Evolutionary conservation across 1,140 invertebrate genomes (phyloP).

Genomic region (Drosophila leontia): DNA sequence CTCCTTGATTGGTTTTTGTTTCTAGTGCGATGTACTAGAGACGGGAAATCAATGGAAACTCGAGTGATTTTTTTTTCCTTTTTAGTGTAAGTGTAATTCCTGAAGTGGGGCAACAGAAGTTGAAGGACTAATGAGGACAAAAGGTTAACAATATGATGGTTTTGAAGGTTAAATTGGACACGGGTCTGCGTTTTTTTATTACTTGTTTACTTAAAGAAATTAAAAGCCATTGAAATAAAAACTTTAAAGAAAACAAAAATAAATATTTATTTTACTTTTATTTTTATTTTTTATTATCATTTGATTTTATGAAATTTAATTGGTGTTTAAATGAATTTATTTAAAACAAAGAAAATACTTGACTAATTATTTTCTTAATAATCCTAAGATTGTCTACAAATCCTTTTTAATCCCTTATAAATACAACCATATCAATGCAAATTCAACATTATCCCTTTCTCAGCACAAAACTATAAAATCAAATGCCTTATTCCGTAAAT

Average conservation of each 20-base stretch:
- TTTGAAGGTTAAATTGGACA: constrained; percentile 1
- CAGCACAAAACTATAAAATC: constrained; percentile 12
- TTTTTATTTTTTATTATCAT: too few relatives aligned
- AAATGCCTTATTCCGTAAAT: background rate
- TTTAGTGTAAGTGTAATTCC: constrained; percentile 25
- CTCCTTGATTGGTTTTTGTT: constrained; percentile 56
- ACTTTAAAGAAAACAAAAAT: too few relatives aligned
- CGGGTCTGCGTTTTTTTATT: background rate
- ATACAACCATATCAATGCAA: background rate
- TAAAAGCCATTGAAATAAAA: background rate
- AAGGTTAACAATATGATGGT: constrained; percentile 4
- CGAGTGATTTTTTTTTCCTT: constrained; percentile 15
- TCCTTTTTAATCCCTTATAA: background rate
- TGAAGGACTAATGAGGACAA: constrained; percentile 25
- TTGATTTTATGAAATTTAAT: too few relatives aligned
- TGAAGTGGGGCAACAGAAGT: constrained; percentile 25
- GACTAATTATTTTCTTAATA: too few relatives aligned
- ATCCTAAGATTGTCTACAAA: background rate
- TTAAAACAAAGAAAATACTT: too few relatives aligned
- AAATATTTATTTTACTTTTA: too few relatives aligned
- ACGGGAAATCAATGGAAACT: constrained; percentile 55
- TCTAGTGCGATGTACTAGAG: constrained; percentile 33
- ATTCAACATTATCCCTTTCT: constrained; percentile 3
- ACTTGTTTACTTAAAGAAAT: background rate
- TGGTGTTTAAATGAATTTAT: too few relatives aligned